Conservation (phyloP, 2,113 vertebrate species). For the Phylloscopus trochiloides region DNA sequence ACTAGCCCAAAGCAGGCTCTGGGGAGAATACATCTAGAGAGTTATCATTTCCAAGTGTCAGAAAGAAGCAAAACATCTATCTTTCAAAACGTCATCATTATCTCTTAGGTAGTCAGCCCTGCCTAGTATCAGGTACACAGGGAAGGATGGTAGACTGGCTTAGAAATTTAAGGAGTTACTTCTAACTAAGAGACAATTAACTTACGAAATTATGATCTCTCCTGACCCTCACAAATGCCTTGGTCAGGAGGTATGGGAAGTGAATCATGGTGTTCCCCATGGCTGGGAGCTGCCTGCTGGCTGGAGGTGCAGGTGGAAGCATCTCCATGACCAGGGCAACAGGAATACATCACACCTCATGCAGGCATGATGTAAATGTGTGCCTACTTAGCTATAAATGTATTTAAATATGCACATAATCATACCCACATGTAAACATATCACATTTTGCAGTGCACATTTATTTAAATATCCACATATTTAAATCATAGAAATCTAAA, state of each 20-base stretch:
- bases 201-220: not conserved
- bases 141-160: not conserved
- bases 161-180: not conserved
- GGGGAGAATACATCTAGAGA: not conserved
- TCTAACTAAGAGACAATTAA: not conserved
- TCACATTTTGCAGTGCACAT: not conserved
- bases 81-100: not conserved
- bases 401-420: not conserved
- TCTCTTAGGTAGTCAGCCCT: not conserved
- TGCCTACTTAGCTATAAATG: not conserved
- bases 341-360: accelerated
- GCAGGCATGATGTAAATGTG: not conserved
- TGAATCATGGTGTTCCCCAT: accelerated
- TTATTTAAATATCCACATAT: not conserved
- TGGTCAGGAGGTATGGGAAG: not conserved
- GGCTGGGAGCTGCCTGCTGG: not conserved
- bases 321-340: not conserved
- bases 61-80: not conserved
- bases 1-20: not conserved
- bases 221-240: not conserved
- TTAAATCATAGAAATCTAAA: not conserved
- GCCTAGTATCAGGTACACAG: not conserved
- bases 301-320: accelerated
- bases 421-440: not conserved
- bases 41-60: not conserved